Base-by-base conservation (phyloP, 1,140 invertebrate genomes). In the Tigriopus japonicus region DNA sequence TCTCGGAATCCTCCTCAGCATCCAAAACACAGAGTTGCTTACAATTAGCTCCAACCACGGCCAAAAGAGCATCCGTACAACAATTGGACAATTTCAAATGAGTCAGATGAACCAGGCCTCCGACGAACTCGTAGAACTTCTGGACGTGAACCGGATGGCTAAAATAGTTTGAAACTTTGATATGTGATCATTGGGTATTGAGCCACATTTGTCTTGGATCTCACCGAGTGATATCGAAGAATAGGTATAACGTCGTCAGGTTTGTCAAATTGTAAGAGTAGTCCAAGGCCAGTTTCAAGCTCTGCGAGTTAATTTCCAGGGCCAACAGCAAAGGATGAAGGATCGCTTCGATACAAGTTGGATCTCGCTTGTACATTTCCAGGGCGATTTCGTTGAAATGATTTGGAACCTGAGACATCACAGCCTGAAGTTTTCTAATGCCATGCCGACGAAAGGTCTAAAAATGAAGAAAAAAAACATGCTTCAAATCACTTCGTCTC, bases 1-100 rank as follows among this genome's bases (percentile, higher is more conserved):
- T 40, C 56, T 45, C 56, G 9, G 17, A 42, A 14, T 59, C 56
- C 12, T 59, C 56, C 40, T 59, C 56, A 43, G 56, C 56, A 59
- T 59, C 56, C 17, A 59, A 59, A 15, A 59, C 42, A 17, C 21
- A 14, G n/a, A 59, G 40, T 6, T 40, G n/a, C 28, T 42, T 28
- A 42, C 56, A 59, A 15, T 42, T 59, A 12, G 45, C 10, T 12
- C 45, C 45, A 6, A 49, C 21, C 45, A 49, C 45, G 10, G 45
- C 45, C 12, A 49, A 49, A 6, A 49, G 21, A 6, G n/a, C n/a
- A 21, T 49, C 45, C n/a, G 45, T 49, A 10, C 45, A 49, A 21
- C 45, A 49, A 21, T 49, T 49, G 45, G 45, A 49, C 45, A 49
- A 49, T 49, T 49, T 49, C 45, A 49, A 12, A 10, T 49, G 45